Conservation (phyloP, 1,140 invertebrate species). For the Bombus confusus region DNA sequence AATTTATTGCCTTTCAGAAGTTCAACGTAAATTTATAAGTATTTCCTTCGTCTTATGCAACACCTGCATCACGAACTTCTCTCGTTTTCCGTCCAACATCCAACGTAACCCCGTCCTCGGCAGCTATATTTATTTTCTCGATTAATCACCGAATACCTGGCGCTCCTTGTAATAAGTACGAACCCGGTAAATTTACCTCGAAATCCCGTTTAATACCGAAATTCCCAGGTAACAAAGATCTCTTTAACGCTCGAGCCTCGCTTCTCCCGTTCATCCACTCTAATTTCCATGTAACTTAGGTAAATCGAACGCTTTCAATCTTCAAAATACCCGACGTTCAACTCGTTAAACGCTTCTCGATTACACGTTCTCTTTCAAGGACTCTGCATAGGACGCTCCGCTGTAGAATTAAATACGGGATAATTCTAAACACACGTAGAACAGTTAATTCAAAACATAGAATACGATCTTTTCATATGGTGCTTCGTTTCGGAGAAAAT, state of each 20-base stretch:
- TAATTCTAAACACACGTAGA: too few species aligned
- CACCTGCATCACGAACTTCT: background rate
- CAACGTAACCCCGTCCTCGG: background rate
- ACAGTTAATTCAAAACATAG: too few species aligned
- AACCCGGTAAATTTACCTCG: background rate
- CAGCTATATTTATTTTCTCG: background rate
- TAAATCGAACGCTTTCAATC: constrained; percentile 36
- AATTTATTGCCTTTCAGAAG: background rate
- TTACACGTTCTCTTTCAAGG: background rate
- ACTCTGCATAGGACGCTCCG: background rate
- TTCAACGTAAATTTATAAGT: background rate
- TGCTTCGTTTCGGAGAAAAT: too few species aligned
- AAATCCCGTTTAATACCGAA: constrained; percentile 9
- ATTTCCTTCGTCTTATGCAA: background rate
- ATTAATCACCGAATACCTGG: constrained; percentile 1
- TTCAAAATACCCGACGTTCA: constrained; percentile 24
- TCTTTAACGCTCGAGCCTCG: constrained; percentile 5
- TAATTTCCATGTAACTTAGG: constrained; percentile 29
- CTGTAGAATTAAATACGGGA: too few species aligned
- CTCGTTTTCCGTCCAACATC: background rate
- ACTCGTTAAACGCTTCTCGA: constrained; percentile 17
- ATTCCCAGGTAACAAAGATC: constrained; percentile 7
- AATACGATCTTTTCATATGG: too few species aligned
- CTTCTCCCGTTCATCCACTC: background rate
- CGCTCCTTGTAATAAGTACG: background rate